phyloP scores from a whole-genome alignment of 2,888 invertebrate genomes.

The Eugnorisma glareosa region DNA sequence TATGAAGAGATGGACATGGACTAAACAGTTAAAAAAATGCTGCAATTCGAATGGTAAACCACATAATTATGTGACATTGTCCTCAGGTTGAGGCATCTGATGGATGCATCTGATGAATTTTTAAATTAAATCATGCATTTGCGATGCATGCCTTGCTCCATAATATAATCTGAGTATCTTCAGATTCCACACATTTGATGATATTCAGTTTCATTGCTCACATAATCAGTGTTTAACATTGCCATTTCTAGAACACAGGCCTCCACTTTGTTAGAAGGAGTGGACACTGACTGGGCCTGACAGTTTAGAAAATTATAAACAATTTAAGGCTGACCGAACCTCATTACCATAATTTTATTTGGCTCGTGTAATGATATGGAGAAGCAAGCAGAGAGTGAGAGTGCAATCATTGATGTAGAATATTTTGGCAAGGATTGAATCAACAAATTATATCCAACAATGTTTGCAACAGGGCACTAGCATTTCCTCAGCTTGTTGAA shows the following conservation, averaged over 20 bases:
- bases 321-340: background rate
- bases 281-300: background rate
- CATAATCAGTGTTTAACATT: background rate
- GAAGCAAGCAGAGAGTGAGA: background rate
- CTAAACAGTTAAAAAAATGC: background rate
- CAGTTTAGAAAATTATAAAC: background rate
- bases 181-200: background rate
- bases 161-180: background rate
- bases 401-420: background rate
- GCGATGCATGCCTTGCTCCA: background rate
- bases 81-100: background rate
- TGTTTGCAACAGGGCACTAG: conserved; percentile 8
- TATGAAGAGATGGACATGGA: background rate
- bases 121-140: background rate
- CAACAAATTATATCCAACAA: conserved; percentile 39
- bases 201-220: background rate
- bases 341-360: background rate
- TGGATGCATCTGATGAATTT: background rate
- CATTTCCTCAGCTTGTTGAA: conserved; percentile 2
- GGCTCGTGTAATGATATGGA: background rate
- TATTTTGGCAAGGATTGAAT: conserved; percentile 32
- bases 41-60: background rate
- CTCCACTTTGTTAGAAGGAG: background rate
- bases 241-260: background rate
- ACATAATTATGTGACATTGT: background rate